Conservation (phyloP, 2,113 vertebrate species). For the Engystomops pustulosus region DNA sequence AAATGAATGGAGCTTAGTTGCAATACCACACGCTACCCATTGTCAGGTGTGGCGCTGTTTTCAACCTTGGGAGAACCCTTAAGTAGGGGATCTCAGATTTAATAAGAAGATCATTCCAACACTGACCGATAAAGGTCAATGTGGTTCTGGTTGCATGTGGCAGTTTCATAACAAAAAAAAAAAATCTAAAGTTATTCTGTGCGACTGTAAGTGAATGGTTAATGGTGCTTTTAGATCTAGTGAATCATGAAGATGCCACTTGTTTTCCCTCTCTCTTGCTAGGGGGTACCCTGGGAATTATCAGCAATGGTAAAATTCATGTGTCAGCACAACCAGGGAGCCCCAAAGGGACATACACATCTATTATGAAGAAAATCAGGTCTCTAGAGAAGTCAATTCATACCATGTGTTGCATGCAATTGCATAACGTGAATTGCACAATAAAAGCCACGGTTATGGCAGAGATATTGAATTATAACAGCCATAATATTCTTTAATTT, state of each 20-base stretch:
- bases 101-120: too few relatives aligned
- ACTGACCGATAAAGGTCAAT: too few relatives aligned
- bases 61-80: too few relatives aligned
- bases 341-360: slow-evolving; percentile 8
- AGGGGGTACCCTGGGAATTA: slow-evolving; percentile 1
- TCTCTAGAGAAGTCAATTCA: not conserved
- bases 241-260: not conserved
- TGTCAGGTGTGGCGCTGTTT: too few relatives aligned
- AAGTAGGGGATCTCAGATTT: too few relatives aligned
- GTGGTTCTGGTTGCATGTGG: too few relatives aligned
- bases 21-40: too few relatives aligned
- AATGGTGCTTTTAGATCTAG: not conserved
- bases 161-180: too few relatives aligned
- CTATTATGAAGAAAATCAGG: slow-evolving; percentile 18
- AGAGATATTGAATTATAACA: not conserved
- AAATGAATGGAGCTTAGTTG: too few relatives aligned
- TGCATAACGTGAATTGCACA: not conserved
- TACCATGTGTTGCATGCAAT: not conserved
- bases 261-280: not conserved
- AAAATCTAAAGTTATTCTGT: too few relatives aligned
- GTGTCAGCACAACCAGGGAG: slow-evolving; percentile 20
- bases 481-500: too few relatives aligned
- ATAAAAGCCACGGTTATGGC: not conserved
- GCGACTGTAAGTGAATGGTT: not conserved
- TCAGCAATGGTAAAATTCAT: not conserved